A percentile compares a stretch with the other conserved stretches of the same genome.
Evolutionary conservation across 2,888 invertebrate species (phyloP).

Genomic region (Phalangium opilio): DNA sequence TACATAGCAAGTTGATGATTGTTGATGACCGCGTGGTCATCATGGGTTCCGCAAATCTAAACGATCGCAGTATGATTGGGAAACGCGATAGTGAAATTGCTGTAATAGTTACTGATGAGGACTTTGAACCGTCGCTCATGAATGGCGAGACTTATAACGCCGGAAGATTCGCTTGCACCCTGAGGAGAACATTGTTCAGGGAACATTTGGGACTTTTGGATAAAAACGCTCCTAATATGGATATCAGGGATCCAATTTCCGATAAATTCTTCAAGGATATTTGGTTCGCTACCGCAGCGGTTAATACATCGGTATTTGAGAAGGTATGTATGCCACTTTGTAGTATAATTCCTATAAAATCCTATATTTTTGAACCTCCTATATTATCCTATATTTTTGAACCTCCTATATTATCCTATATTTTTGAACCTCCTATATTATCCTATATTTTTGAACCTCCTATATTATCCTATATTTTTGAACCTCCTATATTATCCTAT

Average conservation of each 20-base stretch:
- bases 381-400: too few relatives aligned
- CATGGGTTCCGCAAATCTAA: conserved; percentile 96
- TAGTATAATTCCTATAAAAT: too few relatives aligned
- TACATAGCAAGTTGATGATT: conserved; percentile 91
- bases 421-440: too few relatives aligned
- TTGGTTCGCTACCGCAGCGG: conserved; percentile 63
- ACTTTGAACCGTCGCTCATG: conserved; percentile 55
- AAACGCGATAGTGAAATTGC: conserved; percentile 89
- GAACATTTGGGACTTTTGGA: conserved; percentile 72
- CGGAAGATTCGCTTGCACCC: conserved; percentile 69
- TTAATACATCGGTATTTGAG: conserved; percentile 79
- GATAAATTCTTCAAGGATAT: conserved; percentile 66
- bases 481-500: too few relatives aligned
- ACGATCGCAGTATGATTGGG: conserved; percentile 87
- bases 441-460: too few relatives aligned
- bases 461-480: too few relatives aligned
- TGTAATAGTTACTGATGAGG: conserved; percentile 58
- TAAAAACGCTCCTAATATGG: conserved; percentile 31
- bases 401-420: too few relatives aligned
- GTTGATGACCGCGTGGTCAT: conserved; percentile 78
- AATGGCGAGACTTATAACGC: conserved; percentile 62
- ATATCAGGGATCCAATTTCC: conserved; percentile 61
- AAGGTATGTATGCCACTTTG: conserved; percentile 38
- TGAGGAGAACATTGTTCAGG: conserved; percentile 65
- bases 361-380: too few relatives aligned